Base-by-base conservation (phyloP, 2,888 invertebrate species). In the Zeuzera pyrina region DNA sequence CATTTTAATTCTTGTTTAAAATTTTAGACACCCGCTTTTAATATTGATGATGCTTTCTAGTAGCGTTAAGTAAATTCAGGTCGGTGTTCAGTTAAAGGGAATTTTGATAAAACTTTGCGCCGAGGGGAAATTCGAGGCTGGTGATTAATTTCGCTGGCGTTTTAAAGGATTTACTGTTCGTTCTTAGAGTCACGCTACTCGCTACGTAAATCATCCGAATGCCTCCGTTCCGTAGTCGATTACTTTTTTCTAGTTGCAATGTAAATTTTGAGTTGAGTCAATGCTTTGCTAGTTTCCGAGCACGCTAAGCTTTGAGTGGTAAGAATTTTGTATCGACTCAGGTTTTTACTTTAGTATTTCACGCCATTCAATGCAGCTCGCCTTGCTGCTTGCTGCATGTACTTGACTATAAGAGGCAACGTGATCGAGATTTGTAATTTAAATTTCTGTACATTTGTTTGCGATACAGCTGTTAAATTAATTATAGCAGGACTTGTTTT, bases 111-210 rank as follows among this genome's bases (percentile, higher is more conserved):
- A 52, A 48, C 45, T 49, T 48, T 41, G 44, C 47, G 45, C 47
- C 15, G 50, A 58, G 58, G 56, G 61, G 51, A 57, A 53, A 58
- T 56, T 52, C 54, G 44, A 51, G 53, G 47, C 46, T 49, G 53
- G 57, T 68, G 66, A 72, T 72, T 73, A 71, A 73, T 73, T 72
- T 65, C 47, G 49, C 50, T 46, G 57, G 62, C 66, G 68, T 70
- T 19, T 65, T 61, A 57, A 58, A 57, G 62, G 66, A 70, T 62
- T 66, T 62, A 52, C 55, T 43, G 48, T 58, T 53, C 58, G 59
- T 59, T 59, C 55, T 53, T 52, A 52, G 42, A 69, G 70, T 66
- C 69, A 71, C 70, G 71, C 65, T 54, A 67, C 51, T 54, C 45
- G 44, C 55, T 47, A 51, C 52, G 64, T 67, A 70, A 71, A 71